A percentile compares a stretch with the other conserved stretches of the same genome.
Evolutionary conservation across 2,888 invertebrate genomes (phyloP).

Genomic region (Latrodectus hesperus): DNA sequence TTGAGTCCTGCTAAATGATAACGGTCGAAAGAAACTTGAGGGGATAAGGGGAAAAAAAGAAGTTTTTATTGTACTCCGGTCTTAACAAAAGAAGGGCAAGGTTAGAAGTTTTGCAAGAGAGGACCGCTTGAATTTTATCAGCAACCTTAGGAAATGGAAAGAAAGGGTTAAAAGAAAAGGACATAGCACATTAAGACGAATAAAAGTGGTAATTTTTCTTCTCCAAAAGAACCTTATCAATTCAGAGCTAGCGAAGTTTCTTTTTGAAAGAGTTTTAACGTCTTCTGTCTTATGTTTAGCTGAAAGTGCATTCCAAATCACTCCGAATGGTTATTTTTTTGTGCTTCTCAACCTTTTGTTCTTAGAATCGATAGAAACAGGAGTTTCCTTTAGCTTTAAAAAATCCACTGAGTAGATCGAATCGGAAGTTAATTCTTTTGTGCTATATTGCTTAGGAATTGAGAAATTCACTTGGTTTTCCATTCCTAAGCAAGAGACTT

Average conservation of each 20-base stretch:
- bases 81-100: conserved; percentile 28
- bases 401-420: too few relatives aligned
- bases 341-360: too few relatives aligned
- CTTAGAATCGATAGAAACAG: too few relatives aligned
- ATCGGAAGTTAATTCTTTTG: too few relatives aligned
- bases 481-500: too few relatives aligned
- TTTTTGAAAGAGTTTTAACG: not conserved
- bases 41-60: conserved; percentile 22
- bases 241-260: not conserved
- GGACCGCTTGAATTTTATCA: conserved; percentile 6
- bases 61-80: conserved; percentile 19
- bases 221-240: not conserved
- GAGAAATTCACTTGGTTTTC: too few relatives aligned
- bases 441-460: too few relatives aligned
- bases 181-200: not conserved
- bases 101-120: conserved; percentile 36
- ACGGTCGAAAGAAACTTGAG: not conserved
- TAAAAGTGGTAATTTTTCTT: not conserved
- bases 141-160: not conserved
- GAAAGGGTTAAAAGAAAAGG: conserved; percentile 13
- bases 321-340: too few relatives aligned
- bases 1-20: conserved; percentile 37
- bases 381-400: too few relatives aligned
- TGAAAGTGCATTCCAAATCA: too few relatives aligned
- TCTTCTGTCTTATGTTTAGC: not conserved